Evolutionary conservation across 64 coral and sea anemone genomes (phyloP).

Genomic region (Montipora cactus): DNA sequence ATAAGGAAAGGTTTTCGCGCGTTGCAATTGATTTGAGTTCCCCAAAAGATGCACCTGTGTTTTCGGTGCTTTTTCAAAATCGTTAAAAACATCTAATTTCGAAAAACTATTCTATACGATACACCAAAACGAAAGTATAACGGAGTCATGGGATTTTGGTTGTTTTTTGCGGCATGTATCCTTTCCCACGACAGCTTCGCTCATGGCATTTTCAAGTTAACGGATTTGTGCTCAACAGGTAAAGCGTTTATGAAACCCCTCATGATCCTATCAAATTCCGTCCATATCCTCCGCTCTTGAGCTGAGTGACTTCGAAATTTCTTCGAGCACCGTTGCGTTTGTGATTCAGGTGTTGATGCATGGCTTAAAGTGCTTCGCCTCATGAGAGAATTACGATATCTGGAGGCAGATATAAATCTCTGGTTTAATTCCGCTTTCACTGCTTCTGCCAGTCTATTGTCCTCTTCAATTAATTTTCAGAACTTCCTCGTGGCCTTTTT

Average conservation of each 20-base stretch:
- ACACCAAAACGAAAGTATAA: slow-evolving; percentile 60
- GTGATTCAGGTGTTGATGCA: not conserved
- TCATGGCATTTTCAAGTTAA: not conserved
- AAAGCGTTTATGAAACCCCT: slow-evolving; percentile 44
- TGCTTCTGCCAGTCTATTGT: not conserved
- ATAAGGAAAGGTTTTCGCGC: too few species aligned
- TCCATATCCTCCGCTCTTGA: slow-evolving; percentile 40
- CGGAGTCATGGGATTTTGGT: slow-evolving; percentile 21
- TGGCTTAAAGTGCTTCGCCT: not conserved
- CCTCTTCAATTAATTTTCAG: not conserved
- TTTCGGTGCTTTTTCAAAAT: too few species aligned
- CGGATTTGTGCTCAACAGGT: slow-evolving; percentile 22
- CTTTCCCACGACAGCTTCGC: not conserved
- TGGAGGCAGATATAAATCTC: not conserved
- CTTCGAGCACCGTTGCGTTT: not conserved
- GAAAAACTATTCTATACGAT: slow-evolving; percentile 51
- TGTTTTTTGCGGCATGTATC: not conserved
- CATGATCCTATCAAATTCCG: slow-evolving; percentile 59
- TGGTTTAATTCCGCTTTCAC: not conserved
- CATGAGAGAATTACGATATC: not conserved
- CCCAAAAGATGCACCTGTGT: too few species aligned
- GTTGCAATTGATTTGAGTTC: too few species aligned
- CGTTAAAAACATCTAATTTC: not conserved
- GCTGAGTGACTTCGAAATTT: slow-evolving; percentile 11
- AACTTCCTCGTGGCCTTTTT: not conserved